These are phyloP conservation scores for Cheilosia vulpina DNA, from an alignment of 2,888 invertebrate species.

Conservation along the genomic window DNA sequence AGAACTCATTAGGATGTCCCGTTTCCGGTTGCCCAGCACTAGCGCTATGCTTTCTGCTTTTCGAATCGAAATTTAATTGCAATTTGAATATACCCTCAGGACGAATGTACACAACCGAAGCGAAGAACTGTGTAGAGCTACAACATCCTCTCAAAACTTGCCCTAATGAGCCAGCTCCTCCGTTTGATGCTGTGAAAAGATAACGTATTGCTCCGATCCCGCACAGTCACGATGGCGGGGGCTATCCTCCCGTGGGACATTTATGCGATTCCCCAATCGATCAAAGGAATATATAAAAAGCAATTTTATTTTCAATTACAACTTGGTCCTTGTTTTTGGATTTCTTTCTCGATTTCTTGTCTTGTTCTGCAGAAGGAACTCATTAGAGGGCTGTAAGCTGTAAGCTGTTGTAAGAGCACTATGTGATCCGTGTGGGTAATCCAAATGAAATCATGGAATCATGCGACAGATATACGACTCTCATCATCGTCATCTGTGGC, in stretches of 20 bases:
- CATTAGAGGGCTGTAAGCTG: constrained; percentile 42
- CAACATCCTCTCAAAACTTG: constrained; percentile 25
- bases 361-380: constrained; percentile 35
- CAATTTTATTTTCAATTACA: constrained; percentile 73
- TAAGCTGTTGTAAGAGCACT: neutral
- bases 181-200: constrained; percentile 12
- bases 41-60: constrained; percentile 24
- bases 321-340: constrained; percentile 37
- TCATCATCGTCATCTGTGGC: constrained; percentile 55
- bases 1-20: constrained; percentile 41
- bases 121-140: constrained; percentile 12
- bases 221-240: neutral
- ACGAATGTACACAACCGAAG: constrained; percentile 11
- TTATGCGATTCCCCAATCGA: constrained; percentile 58
- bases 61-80: constrained; percentile 71
- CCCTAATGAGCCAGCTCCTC: constrained; percentile 51
- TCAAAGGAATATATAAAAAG: constrained; percentile 53
- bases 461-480: constrained; percentile 48
- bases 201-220: constrained; percentile 1
- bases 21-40: constrained; percentile 20
- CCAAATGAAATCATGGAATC: constrained; percentile 61
- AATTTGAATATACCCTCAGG: constrained; percentile 65
- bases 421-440: constrained; percentile 47
- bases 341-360: constrained; percentile 22
- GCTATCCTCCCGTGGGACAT: constrained; percentile 2